phyloP scores from a whole-genome alignment of 2,888 invertebrate genomes.

The Sinodicranocentrus sp. region DNA sequence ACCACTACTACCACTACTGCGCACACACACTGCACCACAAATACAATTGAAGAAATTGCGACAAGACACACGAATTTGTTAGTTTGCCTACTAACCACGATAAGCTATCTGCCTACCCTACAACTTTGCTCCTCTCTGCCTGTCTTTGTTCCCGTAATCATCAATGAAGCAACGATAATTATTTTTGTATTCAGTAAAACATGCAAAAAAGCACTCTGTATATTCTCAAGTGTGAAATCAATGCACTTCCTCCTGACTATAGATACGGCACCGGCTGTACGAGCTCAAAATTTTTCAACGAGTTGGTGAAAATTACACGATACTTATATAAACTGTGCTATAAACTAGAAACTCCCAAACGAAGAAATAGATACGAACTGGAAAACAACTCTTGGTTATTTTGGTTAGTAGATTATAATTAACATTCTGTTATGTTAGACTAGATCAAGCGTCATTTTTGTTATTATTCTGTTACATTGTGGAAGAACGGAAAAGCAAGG shows the following conservation, averaged over 20 bases:
- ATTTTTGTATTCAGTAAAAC: neutral
- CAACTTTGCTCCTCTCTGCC: neutral
- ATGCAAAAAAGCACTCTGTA: constrained; percentile 14
- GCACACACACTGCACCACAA: constrained; percentile 8
- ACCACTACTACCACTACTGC: neutral
- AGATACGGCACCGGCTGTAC: constrained; percentile 1
- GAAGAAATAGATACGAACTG: too few species aligned
- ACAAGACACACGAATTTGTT: constrained; percentile 9
- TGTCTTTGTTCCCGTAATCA: constrained; percentile 16
- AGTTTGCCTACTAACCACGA: neutral
- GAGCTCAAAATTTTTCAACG: neutral
- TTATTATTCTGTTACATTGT: constrained; percentile 16
- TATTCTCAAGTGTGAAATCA: neutral
- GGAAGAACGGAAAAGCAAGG: constrained; percentile 35
- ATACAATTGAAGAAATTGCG: neutral
- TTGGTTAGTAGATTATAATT: constrained; percentile 1
- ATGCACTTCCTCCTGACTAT: constrained; percentile 9
- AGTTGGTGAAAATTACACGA: too few species aligned
- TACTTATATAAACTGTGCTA: too few species aligned
- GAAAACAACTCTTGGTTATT: too few species aligned
- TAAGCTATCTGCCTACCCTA: neutral
- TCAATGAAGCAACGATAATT: neutral
- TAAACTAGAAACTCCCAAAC: too few species aligned
- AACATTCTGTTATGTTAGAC: neutral
- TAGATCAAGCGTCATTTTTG: constrained; percentile 28